Base-by-base conservation (phyloP, 2,888 invertebrate genomes). In the Clanis bilineata region DNA sequence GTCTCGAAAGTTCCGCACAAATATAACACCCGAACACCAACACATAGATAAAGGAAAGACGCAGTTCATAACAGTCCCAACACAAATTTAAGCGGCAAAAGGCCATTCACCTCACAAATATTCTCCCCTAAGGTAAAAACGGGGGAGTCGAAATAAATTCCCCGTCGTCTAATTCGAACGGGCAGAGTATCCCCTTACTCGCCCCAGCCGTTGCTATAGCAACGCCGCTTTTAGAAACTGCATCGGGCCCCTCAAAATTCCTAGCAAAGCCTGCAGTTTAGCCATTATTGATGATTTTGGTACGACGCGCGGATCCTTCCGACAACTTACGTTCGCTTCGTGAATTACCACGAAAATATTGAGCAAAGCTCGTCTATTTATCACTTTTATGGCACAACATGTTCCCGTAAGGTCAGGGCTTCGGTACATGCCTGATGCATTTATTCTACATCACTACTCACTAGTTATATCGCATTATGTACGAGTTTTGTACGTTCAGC, bases 61-160 rank as follows among this genome's bases (percentile, higher is more conserved):
- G 51, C 32, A 51, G 51, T 51, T 78, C 74, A 69, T 69, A 72
- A 68, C 64, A 62, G 62, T 65, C 68, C 71, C 64, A 69, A 64
- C 71, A 71, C 68, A 60, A 69, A 66, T 65, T 69, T 67, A 66
- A 65, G 67, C 64, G 65, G 64, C 70, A 72, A 75, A 77, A 76
- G 90, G 88, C 83, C 88, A 73, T 92, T 91, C 88, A 91, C 90
- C 91, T 90, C 83, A 79, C 83, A 80, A 85, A 86, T 82, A 80
- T 83, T 80, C 83, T 86, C 86, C 89, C 88, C 85, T 83, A 79
- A 85, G 82, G 84, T 83, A 80, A 85, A 76, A 82, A 80, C 72
- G 79, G 79, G 86, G 86, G 86, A 80, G 85, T 79, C 82, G 76
- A 86, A 89, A 89, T 88, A 89, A 80, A 84, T 84, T 77, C 64